Percentiles rank a stretch among this genome's conserved stretches.
Conservation (phyloP, 2,888 invertebrate species). For the Alviniconcha strummeri region DNA sequence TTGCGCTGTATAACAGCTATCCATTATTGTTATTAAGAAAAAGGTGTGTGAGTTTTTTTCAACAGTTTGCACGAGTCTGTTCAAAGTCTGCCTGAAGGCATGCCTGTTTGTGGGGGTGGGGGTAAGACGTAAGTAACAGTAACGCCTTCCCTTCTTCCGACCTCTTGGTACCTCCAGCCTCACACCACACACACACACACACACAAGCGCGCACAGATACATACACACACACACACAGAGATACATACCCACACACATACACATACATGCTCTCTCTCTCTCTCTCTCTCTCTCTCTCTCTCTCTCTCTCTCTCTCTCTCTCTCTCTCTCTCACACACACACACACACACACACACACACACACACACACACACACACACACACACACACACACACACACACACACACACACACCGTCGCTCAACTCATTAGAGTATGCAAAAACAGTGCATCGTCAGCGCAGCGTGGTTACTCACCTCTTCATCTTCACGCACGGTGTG, state of each 20-base stretch:
- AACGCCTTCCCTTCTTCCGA: too few relatives aligned
- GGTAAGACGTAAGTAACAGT: too few relatives aligned
- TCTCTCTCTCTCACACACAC: not conserved
- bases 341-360: slow-evolving; percentile 4
- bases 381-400: not conserved
- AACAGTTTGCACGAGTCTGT: too few relatives aligned
- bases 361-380: not conserved
- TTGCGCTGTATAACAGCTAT: too few relatives aligned
- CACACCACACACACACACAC: not conserved
- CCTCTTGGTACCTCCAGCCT: not conserved
- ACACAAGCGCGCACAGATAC: not conserved
- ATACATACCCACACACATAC: not conserved
- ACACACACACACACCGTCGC: not conserved
- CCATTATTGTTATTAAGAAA: too few relatives aligned
- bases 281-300: not conserved
- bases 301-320: not conserved
- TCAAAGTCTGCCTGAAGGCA: too few relatives aligned
- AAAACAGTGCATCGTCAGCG: not conserved
- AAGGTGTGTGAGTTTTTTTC: too few relatives aligned
- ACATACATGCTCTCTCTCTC: not conserved
- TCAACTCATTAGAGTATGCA: not conserved
- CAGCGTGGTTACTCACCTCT: not conserved
- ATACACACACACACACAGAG: not conserved
- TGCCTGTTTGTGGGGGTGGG: too few relatives aligned
- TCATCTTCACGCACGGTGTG: slow-evolving; percentile 21